These are phyloP conservation scores for Monochamus alternatus DNA, from an alignment of 2,888 invertebrate species.

Conservation along the genomic window DNA sequence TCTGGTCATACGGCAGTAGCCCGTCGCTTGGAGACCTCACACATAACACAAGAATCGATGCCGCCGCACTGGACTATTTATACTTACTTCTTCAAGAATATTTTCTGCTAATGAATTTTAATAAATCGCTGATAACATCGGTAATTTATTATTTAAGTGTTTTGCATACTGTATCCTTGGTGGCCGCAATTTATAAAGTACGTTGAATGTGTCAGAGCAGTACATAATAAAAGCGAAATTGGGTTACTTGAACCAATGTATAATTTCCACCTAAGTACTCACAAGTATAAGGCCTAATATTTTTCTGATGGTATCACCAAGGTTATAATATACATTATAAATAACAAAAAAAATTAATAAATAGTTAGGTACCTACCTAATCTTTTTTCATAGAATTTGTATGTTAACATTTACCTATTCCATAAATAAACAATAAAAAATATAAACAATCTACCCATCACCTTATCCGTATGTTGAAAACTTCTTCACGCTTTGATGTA, in stretches of 20 bases:
- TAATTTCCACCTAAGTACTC: background rate
- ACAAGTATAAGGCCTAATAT: too few relatives aligned
- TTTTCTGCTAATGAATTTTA: conserved; percentile 36
- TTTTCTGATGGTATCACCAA: too few relatives aligned
- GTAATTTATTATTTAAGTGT: conserved; percentile 18
- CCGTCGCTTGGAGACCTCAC: conserved; percentile 65
- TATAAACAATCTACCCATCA: too few relatives aligned
- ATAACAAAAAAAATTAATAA: too few relatives aligned
- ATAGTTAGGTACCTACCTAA: too few relatives aligned
- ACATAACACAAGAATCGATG: conserved; percentile 64
- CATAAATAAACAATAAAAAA: too few relatives aligned
- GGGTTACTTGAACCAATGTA: conserved; percentile 1
- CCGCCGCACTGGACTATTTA: conserved; percentile 38
- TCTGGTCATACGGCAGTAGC: conserved; percentile 61
- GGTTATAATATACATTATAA: too few relatives aligned
- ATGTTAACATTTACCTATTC: too few relatives aligned
- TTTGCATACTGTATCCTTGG: conserved; percentile 14
- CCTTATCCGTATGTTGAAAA: too few relatives aligned
- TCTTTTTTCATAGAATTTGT: too few relatives aligned
- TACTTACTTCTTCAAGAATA: conserved; percentile 44
- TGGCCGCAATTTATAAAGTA: conserved; percentile 3
- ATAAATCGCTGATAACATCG: conserved; percentile 28
- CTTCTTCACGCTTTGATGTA: too few relatives aligned
- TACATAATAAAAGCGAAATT: background rate
- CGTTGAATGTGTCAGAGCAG: background rate